Percentiles rank a stretch among this genome's conserved stretches.
Conservation (phyloP, 2,797 vertebrate genomes). For the Chromobotia macracanthus region DNA sequence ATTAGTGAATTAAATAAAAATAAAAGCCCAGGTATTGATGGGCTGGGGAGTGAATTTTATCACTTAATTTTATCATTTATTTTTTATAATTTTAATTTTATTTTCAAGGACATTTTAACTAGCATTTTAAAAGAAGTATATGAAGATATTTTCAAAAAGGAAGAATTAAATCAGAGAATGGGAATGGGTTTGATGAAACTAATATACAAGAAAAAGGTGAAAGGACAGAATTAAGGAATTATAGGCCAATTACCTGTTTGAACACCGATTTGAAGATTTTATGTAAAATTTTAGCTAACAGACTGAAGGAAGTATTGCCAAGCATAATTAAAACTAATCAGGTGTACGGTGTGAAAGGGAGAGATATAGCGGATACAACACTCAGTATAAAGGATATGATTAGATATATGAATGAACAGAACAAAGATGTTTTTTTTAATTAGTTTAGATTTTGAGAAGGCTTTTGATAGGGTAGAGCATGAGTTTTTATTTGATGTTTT, state of each 20-base stretch:
- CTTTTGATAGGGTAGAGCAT: too few relatives aligned
- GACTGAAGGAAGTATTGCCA: too few relatives aligned
- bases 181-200: slow-evolving; percentile 3
- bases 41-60: neutral
- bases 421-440: too few relatives aligned
- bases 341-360: neutral
- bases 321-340: neutral
- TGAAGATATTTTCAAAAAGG: neutral
- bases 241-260: too few relatives aligned
- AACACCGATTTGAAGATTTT: too few relatives aligned
- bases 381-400: neutral
- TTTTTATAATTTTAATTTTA: too few relatives aligned
- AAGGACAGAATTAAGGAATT: neutral
- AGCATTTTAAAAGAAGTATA: neutral
- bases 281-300: too few relatives aligned
- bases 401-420: neutral
- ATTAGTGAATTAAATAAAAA: neutral
- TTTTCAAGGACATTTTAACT: slow-evolving; percentile 3
- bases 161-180: neutral
- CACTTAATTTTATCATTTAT: too few relatives aligned
- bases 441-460: neutral
- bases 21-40: neutral
- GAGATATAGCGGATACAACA: neutral
- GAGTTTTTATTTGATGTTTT: neutral
- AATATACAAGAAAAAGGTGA: slow-evolving; percentile 15